Conservation (phyloP, 2,797 vertebrate species). For the Cossypha niveicapilla region DNA sequence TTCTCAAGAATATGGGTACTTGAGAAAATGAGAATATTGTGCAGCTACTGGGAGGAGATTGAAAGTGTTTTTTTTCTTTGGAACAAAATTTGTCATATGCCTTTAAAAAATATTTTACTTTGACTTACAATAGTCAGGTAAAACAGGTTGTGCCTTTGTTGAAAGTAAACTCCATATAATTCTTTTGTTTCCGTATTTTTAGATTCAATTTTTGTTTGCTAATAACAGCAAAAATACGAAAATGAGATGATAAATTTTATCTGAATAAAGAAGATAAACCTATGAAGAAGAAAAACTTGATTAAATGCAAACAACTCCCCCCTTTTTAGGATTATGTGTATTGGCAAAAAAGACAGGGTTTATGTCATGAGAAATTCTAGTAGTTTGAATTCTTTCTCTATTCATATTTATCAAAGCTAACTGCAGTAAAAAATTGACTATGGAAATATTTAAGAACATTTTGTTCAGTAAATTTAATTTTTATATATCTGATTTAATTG, state of each 20-base stretch:
- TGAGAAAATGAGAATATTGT: neutral
- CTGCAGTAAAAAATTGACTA: neutral
- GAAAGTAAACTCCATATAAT: neutral
- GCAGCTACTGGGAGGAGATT: neutral
- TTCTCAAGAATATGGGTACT: neutral
- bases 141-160: neutral
- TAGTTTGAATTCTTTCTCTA: neutral
- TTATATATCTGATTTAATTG: slow-evolving; percentile 5
- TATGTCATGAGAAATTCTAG: neutral
- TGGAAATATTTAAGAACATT: neutral
- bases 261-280: neutral
- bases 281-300: neutral
- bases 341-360: neutral
- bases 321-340: neutral
- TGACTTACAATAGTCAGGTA: neutral
- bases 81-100: neutral
- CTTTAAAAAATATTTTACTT: neutral
- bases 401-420: neutral
- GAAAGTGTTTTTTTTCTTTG: neutral
- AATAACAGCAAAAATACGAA: neutral
- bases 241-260: neutral
- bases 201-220: neutral
- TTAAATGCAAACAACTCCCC: neutral
- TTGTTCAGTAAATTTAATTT: slow-evolving; percentile 30
- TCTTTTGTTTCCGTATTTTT: neutral